Conservation (phyloP, 2,113 vertebrate genomes). For the Cnemophilus loriae region DNA sequence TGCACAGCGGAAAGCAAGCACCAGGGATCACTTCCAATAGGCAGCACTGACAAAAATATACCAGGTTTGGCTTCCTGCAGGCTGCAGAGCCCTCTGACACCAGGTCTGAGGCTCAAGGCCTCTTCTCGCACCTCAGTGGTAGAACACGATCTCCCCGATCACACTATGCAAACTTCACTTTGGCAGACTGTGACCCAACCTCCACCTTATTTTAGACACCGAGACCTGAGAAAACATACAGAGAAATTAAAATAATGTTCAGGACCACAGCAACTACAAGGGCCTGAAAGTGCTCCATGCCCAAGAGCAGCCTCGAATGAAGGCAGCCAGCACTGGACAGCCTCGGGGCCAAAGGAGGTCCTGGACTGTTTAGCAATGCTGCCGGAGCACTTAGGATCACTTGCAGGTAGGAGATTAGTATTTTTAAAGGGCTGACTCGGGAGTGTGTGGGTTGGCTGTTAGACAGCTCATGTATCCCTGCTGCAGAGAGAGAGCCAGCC, state of each 20-base stretch:
- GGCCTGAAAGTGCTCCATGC: neutral
- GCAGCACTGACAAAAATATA: constrained; percentile 9
- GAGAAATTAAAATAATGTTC: neutral
- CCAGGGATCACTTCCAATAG: neutral
- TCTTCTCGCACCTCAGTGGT: neutral
- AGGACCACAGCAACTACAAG: neutral
- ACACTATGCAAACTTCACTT: neutral
- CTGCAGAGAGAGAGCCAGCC: neutral
- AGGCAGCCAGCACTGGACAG: accelerated
- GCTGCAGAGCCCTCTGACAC: neutral
- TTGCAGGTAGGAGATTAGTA: neutral
- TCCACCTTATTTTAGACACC: neutral
- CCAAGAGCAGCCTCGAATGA: accelerated
- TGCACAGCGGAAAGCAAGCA: neutral
- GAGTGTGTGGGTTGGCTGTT: neutral
- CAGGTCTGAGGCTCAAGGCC: neutral
- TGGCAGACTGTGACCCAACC: neutral
- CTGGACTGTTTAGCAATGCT: neutral
- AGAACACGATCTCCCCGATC: neutral
- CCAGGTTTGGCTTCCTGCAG: neutral
- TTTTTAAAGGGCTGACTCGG: neutral
- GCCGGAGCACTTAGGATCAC: neutral
- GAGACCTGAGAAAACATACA: neutral
- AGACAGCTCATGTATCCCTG: neutral
- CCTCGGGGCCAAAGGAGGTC: neutral